phyloP scores from a whole-genome alignment of 2,888 invertebrate species.

The Orthosia gothica region DNA sequence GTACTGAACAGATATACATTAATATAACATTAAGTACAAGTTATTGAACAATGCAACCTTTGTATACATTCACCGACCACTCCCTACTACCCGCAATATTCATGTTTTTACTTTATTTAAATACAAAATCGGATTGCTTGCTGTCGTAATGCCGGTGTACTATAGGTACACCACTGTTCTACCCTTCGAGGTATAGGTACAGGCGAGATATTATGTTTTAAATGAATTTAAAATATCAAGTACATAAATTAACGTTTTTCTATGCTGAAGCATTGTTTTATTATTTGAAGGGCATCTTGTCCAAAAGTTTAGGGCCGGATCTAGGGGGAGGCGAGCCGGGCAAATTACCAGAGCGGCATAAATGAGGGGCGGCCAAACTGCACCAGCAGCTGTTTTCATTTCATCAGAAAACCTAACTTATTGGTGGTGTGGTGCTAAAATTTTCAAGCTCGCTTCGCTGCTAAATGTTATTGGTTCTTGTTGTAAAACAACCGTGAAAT shows the following conservation, averaged over 20 bases:
- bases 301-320: not conserved
- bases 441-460: no score
- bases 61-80: constrained; percentile 11
- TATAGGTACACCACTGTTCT: not conserved
- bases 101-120: constrained; percentile 28
- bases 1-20: constrained; percentile 61
- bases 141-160: no score
- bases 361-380: no score
- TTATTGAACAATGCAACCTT: constrained; percentile 38
- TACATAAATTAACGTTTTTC: not conserved
- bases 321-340: no score
- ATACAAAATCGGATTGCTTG: no score
- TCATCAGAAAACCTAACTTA: no score
- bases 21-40: constrained; percentile 58
- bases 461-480: no score
- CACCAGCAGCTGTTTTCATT: no score
- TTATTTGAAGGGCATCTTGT: not conserved
- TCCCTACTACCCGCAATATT: constrained; percentile 43
- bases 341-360: not conserved
- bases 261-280: not conserved
- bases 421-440: no score
- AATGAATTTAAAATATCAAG: not conserved
- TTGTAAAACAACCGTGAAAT: no score
- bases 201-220: not conserved
- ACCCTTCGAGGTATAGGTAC: not conserved